Percentiles rank a stretch among this genome's conserved stretches.
Conservation (phyloP, 2,888 invertebrate species). For the Dryocosmus kuriphilus region DNA sequence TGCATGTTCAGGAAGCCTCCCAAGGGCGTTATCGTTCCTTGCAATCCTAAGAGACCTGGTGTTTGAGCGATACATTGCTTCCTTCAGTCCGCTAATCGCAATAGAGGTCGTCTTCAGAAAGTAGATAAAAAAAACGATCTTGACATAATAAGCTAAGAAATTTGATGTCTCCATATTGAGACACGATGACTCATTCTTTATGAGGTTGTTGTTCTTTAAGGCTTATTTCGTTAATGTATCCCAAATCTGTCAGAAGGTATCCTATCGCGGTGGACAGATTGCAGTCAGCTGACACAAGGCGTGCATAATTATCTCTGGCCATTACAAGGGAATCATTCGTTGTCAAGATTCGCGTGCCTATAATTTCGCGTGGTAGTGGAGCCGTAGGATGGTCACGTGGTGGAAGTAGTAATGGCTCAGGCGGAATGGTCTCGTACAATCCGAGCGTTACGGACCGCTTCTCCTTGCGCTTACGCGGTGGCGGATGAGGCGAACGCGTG, state of each 20-base stretch:
- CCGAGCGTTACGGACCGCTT: not conserved
- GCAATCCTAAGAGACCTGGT: constrained; percentile 12
- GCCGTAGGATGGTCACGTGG: not conserved
- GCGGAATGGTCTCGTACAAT: constrained; percentile 23
- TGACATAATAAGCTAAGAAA: not conserved
- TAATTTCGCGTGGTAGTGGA: not conserved
- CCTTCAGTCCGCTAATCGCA: not conserved
- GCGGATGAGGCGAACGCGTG: not conserved
- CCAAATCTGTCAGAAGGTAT: constrained; percentile 11
- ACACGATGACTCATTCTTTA: constrained; percentile 3
- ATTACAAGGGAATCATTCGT: constrained; percentile 4
- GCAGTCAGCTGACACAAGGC: constrained; percentile 33
- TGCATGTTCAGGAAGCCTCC: constrained; percentile 16
- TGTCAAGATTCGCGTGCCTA: not conserved
- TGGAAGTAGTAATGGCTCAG: not conserved
- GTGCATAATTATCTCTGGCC: constrained; percentile 9
- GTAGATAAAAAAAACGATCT: not conserved
- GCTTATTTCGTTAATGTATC: not conserved
- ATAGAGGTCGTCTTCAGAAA: not conserved
- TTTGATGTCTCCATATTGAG: not conserved
- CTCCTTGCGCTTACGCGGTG: not conserved
- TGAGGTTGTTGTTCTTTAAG: constrained; percentile 6
- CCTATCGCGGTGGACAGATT: not conserved
- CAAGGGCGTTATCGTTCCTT: not conserved
- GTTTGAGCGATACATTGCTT: too few relatives aligned